Evolutionary conservation across 2,113 vertebrate species (phyloP).

Genomic region (Erythrocercus mccallii): DNA sequence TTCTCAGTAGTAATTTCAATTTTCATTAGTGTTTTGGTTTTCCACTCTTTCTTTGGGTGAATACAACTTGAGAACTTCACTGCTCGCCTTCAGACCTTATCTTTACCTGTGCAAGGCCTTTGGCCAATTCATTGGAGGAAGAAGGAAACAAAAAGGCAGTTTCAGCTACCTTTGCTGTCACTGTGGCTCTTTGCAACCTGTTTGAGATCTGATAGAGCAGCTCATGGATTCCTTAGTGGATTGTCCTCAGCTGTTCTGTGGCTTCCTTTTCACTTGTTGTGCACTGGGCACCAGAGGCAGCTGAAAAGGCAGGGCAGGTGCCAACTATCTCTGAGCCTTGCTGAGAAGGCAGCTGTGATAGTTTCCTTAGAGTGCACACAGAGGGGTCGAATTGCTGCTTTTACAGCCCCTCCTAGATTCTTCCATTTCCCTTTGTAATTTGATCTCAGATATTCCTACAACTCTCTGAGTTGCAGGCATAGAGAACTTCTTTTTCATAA

Average conservation of each 20-base stretch:
- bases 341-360: neutral
- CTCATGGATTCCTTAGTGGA: neutral
- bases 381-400: neutral
- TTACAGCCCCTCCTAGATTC: neutral
- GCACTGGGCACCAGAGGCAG: neutral
- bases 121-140: neutral
- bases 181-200: neutral
- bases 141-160: neutral
- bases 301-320: neutral
- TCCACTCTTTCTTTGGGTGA: neutral
- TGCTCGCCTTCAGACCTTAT: neutral
- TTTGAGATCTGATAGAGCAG: neutral
- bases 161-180: neutral
- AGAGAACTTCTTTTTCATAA: neutral
- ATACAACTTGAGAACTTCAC: neutral
- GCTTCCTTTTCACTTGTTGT: neutral
- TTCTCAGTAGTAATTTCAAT: neutral
- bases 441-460: neutral
- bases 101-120: neutral
- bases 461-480: neutral
- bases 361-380: fast-evolving
- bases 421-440: neutral
- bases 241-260: neutral
- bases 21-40: neutral
- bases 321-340: neutral